Base-by-base conservation (phyloP, 2,888 invertebrate genomes). In the Limulus polyphemus region DNA sequence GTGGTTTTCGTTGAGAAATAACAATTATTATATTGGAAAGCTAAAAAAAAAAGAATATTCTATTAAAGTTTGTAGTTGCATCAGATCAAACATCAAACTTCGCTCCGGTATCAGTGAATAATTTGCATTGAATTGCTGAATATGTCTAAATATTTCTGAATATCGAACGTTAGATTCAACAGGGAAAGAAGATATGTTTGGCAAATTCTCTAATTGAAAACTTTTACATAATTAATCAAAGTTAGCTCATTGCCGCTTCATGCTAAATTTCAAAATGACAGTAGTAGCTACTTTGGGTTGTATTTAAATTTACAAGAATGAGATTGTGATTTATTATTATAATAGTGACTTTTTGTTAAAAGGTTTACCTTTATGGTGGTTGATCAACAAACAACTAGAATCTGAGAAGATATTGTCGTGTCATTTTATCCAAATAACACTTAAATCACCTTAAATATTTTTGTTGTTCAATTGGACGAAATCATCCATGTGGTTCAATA, bases 281-380 rank as follows among this genome's bases (percentile, higher is more conserved):
- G 59, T 14, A 56, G 65, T 10, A 64, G 68, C 10, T 46, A 67
- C 32, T 32, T 70, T 11, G 70, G 70, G 0, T 57, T 71, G 11
- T 70, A 68, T 49, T 64, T 69, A n/a, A 62, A 68, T 5, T 58
- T 71, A 4, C 63, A 71, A 12, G 67, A 67, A 57, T 70, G 71
- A 1, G 65, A 65, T 13, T 68, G 70, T 57, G 71, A 71, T 55
- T 16, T 60, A 9, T 48, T 67, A 1, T 56, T 71, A 11, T 59
- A 64, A 2, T n/a, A n/a, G n/a, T 71, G 71, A 71, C 71, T 71
- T 1, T 71, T 71, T 61, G 62, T 63, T 11, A 68, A 65, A 47
- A 65, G 63, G 11, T 71, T 65, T 61, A 59, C 65, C 9, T 49
- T 63, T 7, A 14, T 47, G 9, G 50, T 63, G 4, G 47, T 66